Percentiles rank a stretch among this genome's conserved stretches.
phyloP scores from a whole-genome alignment of 1,140 invertebrate genomes.

The Choristoneura fumiferana region DNA sequence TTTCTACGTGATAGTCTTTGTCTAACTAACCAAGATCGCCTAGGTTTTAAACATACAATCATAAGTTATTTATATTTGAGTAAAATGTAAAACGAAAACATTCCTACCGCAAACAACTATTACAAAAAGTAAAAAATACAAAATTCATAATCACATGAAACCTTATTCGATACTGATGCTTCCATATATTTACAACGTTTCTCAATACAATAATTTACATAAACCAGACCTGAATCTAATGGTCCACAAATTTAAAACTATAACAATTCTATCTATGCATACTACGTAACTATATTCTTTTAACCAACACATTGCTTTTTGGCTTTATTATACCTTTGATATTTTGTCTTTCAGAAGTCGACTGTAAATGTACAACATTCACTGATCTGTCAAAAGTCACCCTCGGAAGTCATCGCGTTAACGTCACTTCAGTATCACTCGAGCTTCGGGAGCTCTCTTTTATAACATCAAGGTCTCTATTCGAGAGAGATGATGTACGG shows the following conservation, averaged over 20 bases:
- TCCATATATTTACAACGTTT: conserved; percentile 14
- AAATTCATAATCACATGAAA: conserved; percentile 32
- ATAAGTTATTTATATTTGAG: not conserved
- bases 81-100: not conserved
- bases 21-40: conserved; percentile 11
- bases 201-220: conserved; percentile 32
- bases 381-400: conserved; percentile 63
- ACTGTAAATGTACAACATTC: conserved; percentile 58
- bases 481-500: conserved; percentile 67
- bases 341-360: conserved; percentile 40
- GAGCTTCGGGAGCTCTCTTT: conserved; percentile 77
- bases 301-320: conserved; percentile 35
- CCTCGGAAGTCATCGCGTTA: conserved; percentile 73
- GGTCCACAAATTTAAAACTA: conserved; percentile 57
- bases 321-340: conserved; percentile 1
- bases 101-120: conserved; percentile 28
- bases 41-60: not conserved
- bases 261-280: conserved; percentile 36
- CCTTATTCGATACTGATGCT: conserved; percentile 27
- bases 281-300: conserved; percentile 29
- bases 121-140: conserved; percentile 49
- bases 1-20: conserved; percentile 12
- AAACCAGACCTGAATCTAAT: conserved; percentile 58
- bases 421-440: conserved; percentile 75
- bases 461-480: conserved; percentile 75